Base-by-base conservation (phyloP, 1,140 invertebrate species). In the Pogonus chalceus region DNA sequence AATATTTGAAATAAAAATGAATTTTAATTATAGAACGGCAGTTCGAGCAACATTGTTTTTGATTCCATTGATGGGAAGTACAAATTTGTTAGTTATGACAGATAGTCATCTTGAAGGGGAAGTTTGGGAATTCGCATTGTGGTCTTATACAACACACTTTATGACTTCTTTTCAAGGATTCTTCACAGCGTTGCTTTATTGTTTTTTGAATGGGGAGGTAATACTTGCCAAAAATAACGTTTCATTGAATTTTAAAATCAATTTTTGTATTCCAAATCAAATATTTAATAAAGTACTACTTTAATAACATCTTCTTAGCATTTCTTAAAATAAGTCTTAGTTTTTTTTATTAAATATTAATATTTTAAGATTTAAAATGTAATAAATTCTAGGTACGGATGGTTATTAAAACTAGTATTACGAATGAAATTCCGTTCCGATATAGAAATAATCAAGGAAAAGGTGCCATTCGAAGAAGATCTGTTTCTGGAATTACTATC, bases 131-230 rank as follows among this genome's bases (percentile, higher is more conserved):
- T 92, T 93, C 61, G 86, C 81, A 0, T 55, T 87, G 0, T 93
- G 89, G 88, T 83, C 82, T 0, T 92, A 89, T 65, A 75, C 75
- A 1, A 85, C 86, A 0, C 84, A 90, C 63, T 87, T 90, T 60
- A 72, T 93, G 10, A 81, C 81, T 1, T 88, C 89, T 1, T 92
- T 91, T 64, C 88, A 94, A 74, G 90, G 90, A 2, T 84, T 92
- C 56, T 87, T 92, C 62, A 83, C 93, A 22, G 83, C 88, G 0
- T 76, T 85, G 1, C 72, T 93, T 18, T 94, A 93, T 68, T 95
- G 90, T 65, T 92, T 93, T 61, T 69, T 89, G 23, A 94, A 94
- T 62, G 85, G 84, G 49, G 91, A 95, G 80, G 90, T 92, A 72
- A 79, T n/a, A n/a, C n/a, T n/a, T n/a, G n/a, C n/a, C n/a, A n/a